A percentile compares a stretch with the other conserved stretches of the same genome.
Conservation (phyloP, 2,113 vertebrate species). For the Phainopepla nitens region DNA sequence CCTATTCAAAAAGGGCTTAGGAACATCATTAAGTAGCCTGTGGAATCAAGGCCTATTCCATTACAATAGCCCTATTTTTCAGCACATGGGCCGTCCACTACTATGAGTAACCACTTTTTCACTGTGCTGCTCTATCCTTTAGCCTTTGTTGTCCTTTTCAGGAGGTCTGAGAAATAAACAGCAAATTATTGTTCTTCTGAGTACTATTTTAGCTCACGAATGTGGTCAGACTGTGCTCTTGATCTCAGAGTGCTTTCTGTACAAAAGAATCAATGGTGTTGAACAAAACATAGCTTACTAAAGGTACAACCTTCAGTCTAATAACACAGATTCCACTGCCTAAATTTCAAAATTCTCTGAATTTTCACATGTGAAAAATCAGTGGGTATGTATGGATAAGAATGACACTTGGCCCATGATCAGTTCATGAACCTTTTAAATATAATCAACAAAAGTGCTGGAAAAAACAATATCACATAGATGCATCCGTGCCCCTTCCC, state of each 20-base stretch:
- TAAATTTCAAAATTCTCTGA: not conserved
- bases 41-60: not conserved
- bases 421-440: not conserved
- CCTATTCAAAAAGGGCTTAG: not conserved
- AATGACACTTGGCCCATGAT: not conserved
- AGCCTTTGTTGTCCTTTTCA: not conserved
- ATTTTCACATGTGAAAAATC: not conserved
- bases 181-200: not conserved
- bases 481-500: not conserved
- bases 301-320: not conserved
- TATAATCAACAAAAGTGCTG: not conserved
- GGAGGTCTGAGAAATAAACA: constrained; percentile 2
- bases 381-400: not conserved
- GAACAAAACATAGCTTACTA: not conserved
- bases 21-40: not conserved
- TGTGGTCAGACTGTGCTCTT: not conserved
- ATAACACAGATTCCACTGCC: not conserved
- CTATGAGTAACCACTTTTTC: not conserved
- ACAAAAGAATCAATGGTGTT: not conserved
- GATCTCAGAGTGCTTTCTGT: not conserved
- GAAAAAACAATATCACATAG: not conserved
- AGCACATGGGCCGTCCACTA: not conserved
- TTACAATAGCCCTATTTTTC: constrained; percentile 18
- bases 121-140: not conserved
- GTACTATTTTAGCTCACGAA: not conserved